Percentiles rank a stretch among this genome's conserved stretches.
These are phyloP conservation scores for Calypte anna DNA, from an alignment of 2,113 vertebrate genomes.

Conservation along the genomic window DNA sequence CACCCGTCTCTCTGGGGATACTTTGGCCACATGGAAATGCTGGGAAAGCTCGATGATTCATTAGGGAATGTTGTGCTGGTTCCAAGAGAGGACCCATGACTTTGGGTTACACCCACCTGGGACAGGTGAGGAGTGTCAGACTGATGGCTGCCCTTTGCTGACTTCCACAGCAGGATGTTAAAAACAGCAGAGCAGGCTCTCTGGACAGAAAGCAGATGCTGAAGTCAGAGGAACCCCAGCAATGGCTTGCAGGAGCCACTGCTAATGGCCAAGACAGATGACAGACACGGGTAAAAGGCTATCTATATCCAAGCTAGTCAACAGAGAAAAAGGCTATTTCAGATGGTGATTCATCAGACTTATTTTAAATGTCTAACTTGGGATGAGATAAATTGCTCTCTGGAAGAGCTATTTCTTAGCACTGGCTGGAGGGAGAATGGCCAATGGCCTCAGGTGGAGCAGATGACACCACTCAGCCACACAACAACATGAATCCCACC, in stretches of 20 bases:
- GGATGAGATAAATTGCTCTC: not conserved
- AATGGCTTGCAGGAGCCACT: not conserved
- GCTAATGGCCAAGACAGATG: not conserved
- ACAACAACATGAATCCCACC: accelerated
- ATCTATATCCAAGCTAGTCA: not conserved
- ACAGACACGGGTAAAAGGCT: not conserved
- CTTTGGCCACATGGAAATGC: accelerated
- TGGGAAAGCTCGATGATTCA: accelerated
- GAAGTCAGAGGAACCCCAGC: not conserved
- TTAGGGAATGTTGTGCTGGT: not conserved
- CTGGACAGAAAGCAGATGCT: not conserved
- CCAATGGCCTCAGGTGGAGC: not conserved
- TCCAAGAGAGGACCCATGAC: not conserved
- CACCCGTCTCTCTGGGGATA: no score
- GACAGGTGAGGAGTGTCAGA: accelerated
- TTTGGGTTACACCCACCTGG: not conserved
- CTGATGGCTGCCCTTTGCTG: not conserved
- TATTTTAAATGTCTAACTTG: not conserved
- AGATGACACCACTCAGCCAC: not conserved
- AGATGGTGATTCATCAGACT: constrained; percentile 6
- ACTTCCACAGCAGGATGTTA: accelerated
- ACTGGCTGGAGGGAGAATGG: not conserved
- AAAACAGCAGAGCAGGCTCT: not conserved
- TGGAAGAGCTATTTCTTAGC: constrained; percentile 16
- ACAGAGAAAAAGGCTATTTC: not conserved